Evolutionary conservation across 2,113 vertebrate genomes (phyloP).

Genomic region (Pterocles orientalis): DNA sequence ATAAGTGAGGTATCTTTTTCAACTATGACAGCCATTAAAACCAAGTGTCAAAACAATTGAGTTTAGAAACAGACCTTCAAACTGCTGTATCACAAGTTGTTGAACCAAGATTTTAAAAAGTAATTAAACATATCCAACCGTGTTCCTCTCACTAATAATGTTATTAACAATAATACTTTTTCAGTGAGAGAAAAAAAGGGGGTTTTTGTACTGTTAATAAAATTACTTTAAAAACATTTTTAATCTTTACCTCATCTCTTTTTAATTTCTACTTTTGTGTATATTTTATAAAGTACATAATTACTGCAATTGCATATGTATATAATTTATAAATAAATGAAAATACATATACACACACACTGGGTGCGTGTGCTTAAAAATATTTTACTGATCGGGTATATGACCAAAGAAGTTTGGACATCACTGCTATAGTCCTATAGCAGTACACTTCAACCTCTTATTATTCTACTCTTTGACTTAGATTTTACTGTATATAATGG

Average conservation of each 20-base stretch:
- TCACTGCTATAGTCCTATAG: neutral
- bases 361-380: accelerated
- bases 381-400: neutral
- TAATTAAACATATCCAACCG: neutral
- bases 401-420: neutral
- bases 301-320: neutral
- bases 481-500: neutral
- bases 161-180: neutral
- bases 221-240: neutral
- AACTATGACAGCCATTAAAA: neutral
- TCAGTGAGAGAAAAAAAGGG: neutral
- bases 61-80: neutral
- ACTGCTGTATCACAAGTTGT: neutral
- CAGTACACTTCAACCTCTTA: neutral
- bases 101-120: neutral
- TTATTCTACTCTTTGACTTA: neutral
- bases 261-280: neutral
- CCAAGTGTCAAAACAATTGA: neutral
- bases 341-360: accelerated
- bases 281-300: neutral
- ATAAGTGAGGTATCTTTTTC: neutral
- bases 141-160: neutral
- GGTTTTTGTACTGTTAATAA: neutral
- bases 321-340: neutral
- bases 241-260: neutral